A percentile compares a stretch with the other conserved stretches of the same genome.
Conservation (phyloP, 2,888 invertebrate species). For the Chrysotoxum bicinctum region DNA sequence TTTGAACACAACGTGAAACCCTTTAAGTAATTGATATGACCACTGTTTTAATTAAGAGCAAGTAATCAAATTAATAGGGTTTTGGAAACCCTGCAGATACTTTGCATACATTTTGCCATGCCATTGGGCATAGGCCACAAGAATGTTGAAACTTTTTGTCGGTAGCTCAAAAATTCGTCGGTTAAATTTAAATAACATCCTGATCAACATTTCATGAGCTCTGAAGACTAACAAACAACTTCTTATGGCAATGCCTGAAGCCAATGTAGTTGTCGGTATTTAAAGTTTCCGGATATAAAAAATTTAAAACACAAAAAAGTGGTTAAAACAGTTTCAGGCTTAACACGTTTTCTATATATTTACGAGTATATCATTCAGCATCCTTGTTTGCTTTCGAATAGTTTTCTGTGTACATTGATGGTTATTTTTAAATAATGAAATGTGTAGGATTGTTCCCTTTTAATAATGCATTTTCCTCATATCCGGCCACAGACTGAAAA, state of each 20-base stretch:
- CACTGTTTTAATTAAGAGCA: background rate
- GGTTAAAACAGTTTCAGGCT: background rate
- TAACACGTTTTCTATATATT: background rate
- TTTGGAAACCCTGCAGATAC: background rate
- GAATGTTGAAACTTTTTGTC: background rate
- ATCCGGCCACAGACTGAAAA: constrained; percentile 41
- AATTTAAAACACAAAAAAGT: background rate
- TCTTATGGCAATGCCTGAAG: background rate
- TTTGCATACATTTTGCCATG: background rate
- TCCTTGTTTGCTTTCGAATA: background rate
- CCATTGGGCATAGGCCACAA: background rate
- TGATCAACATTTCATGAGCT: background rate
- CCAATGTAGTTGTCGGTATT: background rate
- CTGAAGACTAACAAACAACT: background rate
- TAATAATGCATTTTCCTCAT: constrained; percentile 43
- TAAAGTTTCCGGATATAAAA: constrained; percentile 20
- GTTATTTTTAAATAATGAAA: constrained; percentile 15
- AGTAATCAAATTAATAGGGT: background rate
- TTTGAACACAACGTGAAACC: background rate
- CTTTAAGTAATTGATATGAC: background rate
- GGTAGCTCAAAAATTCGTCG: background rate
- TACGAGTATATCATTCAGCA: background rate
- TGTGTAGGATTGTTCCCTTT: constrained; percentile 11
- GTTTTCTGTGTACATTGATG: background rate
- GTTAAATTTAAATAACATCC: background rate